Base-by-base conservation (phyloP, 2,888 invertebrate species). In the Heliothis peltigera region DNA sequence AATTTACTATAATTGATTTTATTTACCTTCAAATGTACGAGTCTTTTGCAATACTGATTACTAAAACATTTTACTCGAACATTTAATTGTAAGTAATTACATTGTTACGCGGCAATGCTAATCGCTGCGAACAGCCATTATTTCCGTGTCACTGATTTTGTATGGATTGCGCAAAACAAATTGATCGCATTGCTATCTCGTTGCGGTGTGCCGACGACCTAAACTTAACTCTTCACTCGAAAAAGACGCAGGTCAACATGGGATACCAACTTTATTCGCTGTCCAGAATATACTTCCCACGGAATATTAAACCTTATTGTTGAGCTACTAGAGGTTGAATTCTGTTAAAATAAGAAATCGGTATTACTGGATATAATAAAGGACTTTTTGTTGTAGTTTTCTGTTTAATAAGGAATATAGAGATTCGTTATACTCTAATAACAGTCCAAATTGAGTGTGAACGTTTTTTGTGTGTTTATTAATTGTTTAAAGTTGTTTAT, bases 361-460 rank as follows among this genome's bases (percentile, higher is more conserved):
- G n/a, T 42, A 6, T 59, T 46, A 28, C 60, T 57, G 51, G 44
- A 59, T 64, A 71, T 48, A 87, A 89, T 83, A 77, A 85, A 84
- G 83, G 75, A 81, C 80, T 79, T 86, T 87, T 86, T 87, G 84
- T 85, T 80, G 84, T 83, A 83, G 88, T 84, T 79, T 77, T 85
- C 85, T 90, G 87, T 91, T 91, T 90, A 91, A 89, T 90, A 91
- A 87, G 83, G 84, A 89, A 88, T 87, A 89, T 85, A 79, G 79
- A 83, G 80, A 87, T 85, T 83, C 81, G 86, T 85, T 86, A 86
- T 84, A 71, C 81, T 85, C 77, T 84, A 86, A 89, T 89, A 90
- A 88, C 83, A 82, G 79, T 70, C 79, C 70, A 84, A 87, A 91
- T 89, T 87, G 86, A 88, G 92, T 91, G 92, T 87, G 89, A 92